Base-by-base conservation (phyloP, 2,888 invertebrate genomes). In the Caradrina clavipalpis region DNA sequence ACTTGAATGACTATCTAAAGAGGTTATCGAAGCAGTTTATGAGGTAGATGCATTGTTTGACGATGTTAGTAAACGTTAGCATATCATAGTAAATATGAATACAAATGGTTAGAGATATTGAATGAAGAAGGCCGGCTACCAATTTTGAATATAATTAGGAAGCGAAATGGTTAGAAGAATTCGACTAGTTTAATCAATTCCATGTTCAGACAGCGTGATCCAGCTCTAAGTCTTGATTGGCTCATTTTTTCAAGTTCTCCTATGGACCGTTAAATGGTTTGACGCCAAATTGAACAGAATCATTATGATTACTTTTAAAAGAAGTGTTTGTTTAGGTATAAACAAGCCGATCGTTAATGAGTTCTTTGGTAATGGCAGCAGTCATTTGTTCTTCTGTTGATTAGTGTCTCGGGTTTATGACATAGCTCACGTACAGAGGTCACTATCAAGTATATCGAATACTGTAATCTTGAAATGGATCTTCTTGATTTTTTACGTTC, bases 271-370 rank as follows among this genome's bases (percentile, higher is more conserved):
- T 76, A 80, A 78, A 68, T 69, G 42, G 21, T 70, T 67, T 71
- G 65, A 64, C 64, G 70, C 62, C 31, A 53, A 76, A 82, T 79
- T 80, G 55, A 76, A 50, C 51, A 47, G 58, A 47, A 82, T 55
- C 66, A 69, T 69, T 64, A 66, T 31, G 42, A 71, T 66, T 67
- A 57, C 65, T 69, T 78, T 72, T 68, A 59, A 76, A 74, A 66
- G 42, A 73, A 70, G 63, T 80, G 61, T 75, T 84, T 81, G 77
- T 84, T 75, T 80, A 58, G 62, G 77, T 81, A 73, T 55, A 67
- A 67, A 74, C 61, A 71, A 58, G 69, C 19, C 15, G 61, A 31
- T 67, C 21, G 21, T 68, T 84, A 82, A 78, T 70, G 69, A 73
- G 73, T 75, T 83, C 59, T 66, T 70, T 57, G 21, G 70, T 83